Evolutionary conservation across 2,113 vertebrate genomes (phyloP).

Genomic region (Sinocyclocheilus anshuiensis): DNA sequence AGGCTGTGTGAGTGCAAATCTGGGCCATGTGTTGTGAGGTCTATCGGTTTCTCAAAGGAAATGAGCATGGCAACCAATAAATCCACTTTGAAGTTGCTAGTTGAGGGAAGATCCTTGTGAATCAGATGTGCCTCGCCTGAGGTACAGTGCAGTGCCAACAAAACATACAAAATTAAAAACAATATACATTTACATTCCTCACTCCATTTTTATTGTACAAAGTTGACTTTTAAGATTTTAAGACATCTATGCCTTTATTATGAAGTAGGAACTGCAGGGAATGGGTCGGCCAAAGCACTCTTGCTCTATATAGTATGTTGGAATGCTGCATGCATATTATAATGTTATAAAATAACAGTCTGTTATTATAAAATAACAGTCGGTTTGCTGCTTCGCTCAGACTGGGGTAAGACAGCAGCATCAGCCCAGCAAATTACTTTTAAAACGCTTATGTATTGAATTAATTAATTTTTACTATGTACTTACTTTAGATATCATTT

Average conservation of each 20-base stretch:
- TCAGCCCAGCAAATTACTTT: neutral
- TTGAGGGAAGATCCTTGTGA: neutral
- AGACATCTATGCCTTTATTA: neutral
- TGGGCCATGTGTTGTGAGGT: conserved; percentile 36
- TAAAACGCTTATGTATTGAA: neutral
- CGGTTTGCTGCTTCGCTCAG: neutral
- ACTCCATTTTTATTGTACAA: neutral
- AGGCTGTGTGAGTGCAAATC: conserved; percentile 19
- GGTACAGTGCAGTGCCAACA: neutral
- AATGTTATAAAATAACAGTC: neutral
- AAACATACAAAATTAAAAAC: neutral
- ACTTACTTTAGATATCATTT: neutral
- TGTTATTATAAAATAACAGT: too few relatives aligned
- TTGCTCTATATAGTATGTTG: neutral
- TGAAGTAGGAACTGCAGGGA: neutral
- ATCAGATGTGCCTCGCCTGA: neutral
- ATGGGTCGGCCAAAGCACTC: neutral
- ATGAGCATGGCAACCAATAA: conserved; percentile 15
- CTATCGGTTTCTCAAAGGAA: conserved; percentile 16
- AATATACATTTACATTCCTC: neutral
- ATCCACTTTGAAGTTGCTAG: neutral
- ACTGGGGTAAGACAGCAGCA: neutral
- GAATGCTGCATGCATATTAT: neutral
- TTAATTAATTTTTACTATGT: neutral
- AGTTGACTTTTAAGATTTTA: neutral